Conservation (phyloP, 2,888 invertebrate species). For the Heterodera filipjevi region DNA sequence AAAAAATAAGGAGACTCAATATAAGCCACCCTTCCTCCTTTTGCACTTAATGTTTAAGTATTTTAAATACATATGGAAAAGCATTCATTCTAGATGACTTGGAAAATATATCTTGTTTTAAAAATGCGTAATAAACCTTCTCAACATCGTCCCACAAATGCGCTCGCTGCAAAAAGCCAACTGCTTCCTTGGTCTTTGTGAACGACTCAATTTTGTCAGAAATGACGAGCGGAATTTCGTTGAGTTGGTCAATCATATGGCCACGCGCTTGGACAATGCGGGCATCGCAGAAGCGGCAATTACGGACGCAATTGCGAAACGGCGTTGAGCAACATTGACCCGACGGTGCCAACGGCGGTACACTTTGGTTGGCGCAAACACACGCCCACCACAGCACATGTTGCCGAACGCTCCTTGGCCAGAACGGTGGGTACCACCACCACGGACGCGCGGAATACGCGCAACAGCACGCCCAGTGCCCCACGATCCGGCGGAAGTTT, state of each 20-base stretch:
- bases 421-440: slow-evolving; percentile 98
- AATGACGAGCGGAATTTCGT: slow-evolving; percentile 93
- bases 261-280: slow-evolving; percentile 94
- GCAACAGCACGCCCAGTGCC: slow-evolving; percentile 99
- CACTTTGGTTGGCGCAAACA: slow-evolving; percentile 96
- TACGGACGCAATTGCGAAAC: slow-evolving; percentile 93
- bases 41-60: too few relatives aligned
- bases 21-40: too few relatives aligned
- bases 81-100: too few relatives aligned
- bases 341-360: slow-evolving; percentile 97
- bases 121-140: slow-evolving; percentile 74
- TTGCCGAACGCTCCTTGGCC: slow-evolving; percentile 99
- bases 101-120: too few relatives aligned
- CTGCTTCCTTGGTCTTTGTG: slow-evolving; percentile 96
- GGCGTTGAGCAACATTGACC: slow-evolving; percentile 91
- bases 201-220: slow-evolving; percentile 91
- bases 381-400: slow-evolving; percentile 99
- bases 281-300: slow-evolving; percentile 96
- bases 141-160: slow-evolving; percentile 96
- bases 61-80: too few relatives aligned
- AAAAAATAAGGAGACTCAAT: too few relatives aligned
- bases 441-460: slow-evolving; percentile 99
- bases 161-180: slow-evolving; percentile 86
- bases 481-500: slow-evolving; percentile 99
- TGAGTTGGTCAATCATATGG: slow-evolving; percentile 78